These are phyloP conservation scores for Scaptomyza polygonia DNA, from an alignment of 2,888 invertebrate species.

Conservation along the genomic window DNA sequence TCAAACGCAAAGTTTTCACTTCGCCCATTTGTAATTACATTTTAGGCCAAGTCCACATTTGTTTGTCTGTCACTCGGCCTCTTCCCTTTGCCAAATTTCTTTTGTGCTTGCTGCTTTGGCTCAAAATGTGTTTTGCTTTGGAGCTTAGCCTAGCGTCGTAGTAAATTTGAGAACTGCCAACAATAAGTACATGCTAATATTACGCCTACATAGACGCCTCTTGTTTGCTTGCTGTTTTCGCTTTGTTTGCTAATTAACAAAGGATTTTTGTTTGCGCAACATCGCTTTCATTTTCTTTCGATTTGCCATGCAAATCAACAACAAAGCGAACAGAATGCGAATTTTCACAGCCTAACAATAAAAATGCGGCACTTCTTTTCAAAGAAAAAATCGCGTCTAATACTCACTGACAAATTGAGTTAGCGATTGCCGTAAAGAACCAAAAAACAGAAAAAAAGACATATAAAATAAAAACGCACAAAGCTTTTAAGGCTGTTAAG, in stretches of 20 bases:
- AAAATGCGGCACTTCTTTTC: conserved; percentile 1
- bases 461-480: conserved; percentile 30
- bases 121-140: conserved; percentile 32
- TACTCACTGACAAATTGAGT: conserved; percentile 63
- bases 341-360: conserved; percentile 48
- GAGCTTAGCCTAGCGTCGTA: conserved; percentile 39
- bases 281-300: conserved; percentile 66
- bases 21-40: conserved; percentile 64
- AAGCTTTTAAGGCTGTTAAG: conserved; percentile 71
- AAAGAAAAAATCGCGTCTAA: conserved; percentile 40
- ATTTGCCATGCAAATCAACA: conserved; percentile 72
- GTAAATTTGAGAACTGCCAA: conserved; percentile 61
- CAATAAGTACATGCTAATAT: conserved; percentile 62
- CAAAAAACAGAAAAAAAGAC: not conserved
- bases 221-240: conserved; percentile 6
- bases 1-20: not conserved
- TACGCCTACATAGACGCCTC: conserved; percentile 35
- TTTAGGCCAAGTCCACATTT: conserved; percentile 60
- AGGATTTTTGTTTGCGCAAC: conserved; percentile 64
- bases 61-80: conserved; percentile 54
- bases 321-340: conserved; percentile 65
- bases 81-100: not conserved
- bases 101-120: conserved; percentile 7
- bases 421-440: conserved; percentile 40
- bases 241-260: conserved; percentile 67